Percentiles rank a stretch among this genome's conserved stretches.
Conservation (phyloP, 2,888 invertebrate species). For the Scotopteryx bipunctaria region DNA sequence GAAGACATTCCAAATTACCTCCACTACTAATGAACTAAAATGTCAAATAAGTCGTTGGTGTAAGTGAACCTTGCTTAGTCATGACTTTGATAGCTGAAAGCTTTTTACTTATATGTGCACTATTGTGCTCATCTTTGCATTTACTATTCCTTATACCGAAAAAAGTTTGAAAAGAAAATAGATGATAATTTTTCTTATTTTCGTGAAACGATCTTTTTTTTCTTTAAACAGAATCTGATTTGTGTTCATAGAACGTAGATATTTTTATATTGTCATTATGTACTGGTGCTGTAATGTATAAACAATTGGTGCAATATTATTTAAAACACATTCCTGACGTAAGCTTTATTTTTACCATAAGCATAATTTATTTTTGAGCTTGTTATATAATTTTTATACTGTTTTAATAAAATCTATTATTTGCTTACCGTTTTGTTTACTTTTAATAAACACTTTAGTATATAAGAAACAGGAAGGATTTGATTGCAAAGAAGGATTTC, state of each 20-base stretch:
- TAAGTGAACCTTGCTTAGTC: slow-evolving; percentile 7
- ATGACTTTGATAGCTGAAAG: slow-evolving; percentile 7
- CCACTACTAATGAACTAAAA: background rate
- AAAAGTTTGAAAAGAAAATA: too few species aligned
- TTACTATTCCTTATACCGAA: slow-evolving; percentile 21
- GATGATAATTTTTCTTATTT: too few species aligned
- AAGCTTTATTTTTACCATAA: slow-evolving; percentile 24
- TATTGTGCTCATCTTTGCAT: slow-evolving; percentile 24
- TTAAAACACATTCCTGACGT: slow-evolving; percentile 33
- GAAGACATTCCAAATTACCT: slow-evolving; percentile 7
- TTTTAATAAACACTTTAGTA: too few species aligned
- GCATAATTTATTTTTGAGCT: slow-evolving; percentile 31
- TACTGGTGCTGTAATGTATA: slow-evolving; percentile 43
- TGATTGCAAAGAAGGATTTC: background rate
- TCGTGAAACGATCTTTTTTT: slow-evolving; percentile 34
- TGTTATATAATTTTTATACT: slow-evolving; percentile 37
- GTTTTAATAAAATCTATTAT: slow-evolving; percentile 35
- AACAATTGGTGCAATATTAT: slow-evolving; percentile 33
- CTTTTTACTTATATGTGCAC: slow-evolving; percentile 16
- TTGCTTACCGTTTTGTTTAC: slow-evolving; percentile 10
- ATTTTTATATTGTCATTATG: slow-evolving; percentile 8
- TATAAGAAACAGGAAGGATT: too few species aligned
- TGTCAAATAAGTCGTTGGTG: background rate
- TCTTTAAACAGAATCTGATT: slow-evolving; percentile 38
- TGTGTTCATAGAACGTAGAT: slow-evolving; percentile 39